phyloP scores from a whole-genome alignment of 1,140 invertebrate species.

The Tetranychus urticae region DNA sequence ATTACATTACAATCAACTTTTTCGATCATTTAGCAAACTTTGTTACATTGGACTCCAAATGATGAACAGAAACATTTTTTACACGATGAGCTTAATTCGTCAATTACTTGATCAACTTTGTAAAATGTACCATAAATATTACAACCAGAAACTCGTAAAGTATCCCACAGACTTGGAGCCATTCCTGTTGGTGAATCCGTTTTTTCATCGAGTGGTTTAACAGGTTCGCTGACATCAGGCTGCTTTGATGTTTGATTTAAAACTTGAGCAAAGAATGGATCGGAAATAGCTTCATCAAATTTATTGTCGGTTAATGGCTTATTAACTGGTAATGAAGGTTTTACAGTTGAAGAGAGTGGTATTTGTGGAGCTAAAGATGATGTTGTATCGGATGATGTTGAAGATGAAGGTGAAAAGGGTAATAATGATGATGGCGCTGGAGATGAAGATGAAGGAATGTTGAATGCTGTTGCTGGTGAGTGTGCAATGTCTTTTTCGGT shows the following conservation, averaged over 20 bases:
- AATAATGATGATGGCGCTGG: too few relatives aligned
- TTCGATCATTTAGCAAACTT: slow-evolving; percentile 26
- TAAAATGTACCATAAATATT: slow-evolving; percentile 81
- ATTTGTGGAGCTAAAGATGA: background rate
- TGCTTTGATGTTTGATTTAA: background rate
- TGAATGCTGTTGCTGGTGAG: too few relatives aligned
- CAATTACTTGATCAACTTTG: slow-evolving; percentile 51
- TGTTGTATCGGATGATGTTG: too few relatives aligned
- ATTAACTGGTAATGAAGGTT: background rate
- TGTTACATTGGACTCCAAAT: slow-evolving; percentile 55
- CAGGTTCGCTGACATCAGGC: too few relatives aligned
- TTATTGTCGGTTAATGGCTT: background rate
- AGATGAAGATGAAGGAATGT: too few relatives aligned
- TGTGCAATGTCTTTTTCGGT: too few relatives aligned
- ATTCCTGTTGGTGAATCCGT: background rate
- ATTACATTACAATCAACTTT: background rate
- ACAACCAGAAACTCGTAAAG: slow-evolving; percentile 40
- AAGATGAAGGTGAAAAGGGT: too few relatives aligned
- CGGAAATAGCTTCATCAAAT: background rate
- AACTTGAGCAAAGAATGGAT: too few relatives aligned
- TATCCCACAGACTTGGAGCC: background rate
- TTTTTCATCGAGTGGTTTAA: background rate
- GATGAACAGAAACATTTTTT: slow-evolving; percentile 63
- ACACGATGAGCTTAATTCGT: slow-evolving; percentile 54
- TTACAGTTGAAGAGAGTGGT: background rate